phyloP scores from a whole-genome alignment of 2,113 vertebrate genomes.

The Bostrychus sinensis region DNA sequence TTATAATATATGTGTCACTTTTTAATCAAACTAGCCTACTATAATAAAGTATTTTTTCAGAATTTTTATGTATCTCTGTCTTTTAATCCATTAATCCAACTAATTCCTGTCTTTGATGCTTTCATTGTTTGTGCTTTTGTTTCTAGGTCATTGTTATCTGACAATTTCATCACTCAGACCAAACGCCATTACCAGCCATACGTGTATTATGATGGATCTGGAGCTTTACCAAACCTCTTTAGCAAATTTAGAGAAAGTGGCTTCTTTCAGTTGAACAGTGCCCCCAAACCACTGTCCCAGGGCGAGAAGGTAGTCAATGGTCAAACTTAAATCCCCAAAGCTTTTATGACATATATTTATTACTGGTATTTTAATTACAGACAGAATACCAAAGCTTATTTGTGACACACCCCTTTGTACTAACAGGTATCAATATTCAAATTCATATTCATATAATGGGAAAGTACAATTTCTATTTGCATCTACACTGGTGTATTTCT shows the following conservation, averaged over 20 bases:
- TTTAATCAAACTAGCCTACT: no score
- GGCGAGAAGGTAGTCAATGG: conserved; percentile 14
- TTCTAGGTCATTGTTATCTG: conserved; percentile 52
- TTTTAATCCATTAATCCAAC: background rate
- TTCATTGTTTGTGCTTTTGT: conserved; percentile 10
- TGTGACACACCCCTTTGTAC: conserved; percentile 15
- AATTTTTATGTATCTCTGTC: no score
- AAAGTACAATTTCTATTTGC: background rate
- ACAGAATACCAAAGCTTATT: conserved; percentile 55
- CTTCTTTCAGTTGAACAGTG: conserved; percentile 48
- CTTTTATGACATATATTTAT: background rate
- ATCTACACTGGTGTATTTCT: background rate
- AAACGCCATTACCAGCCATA: conserved; percentile 47
- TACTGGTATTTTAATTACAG: conserved; percentile 25
- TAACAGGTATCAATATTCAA: conserved; percentile 44
- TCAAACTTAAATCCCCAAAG: background rate
- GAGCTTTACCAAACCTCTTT: conserved; percentile 25
- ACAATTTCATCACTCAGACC: conserved; percentile 58
- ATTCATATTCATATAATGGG: background rate
- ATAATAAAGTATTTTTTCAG: no score
- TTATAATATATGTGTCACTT: no score
- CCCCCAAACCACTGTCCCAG: conserved; percentile 8
- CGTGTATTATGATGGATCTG: background rate
- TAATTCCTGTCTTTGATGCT: background rate
- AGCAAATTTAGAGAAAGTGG: conserved; percentile 41